Evolutionary conservation across 2,113 vertebrate species (phyloP).

Genomic region (Chloropsis hardwickii): DNA sequence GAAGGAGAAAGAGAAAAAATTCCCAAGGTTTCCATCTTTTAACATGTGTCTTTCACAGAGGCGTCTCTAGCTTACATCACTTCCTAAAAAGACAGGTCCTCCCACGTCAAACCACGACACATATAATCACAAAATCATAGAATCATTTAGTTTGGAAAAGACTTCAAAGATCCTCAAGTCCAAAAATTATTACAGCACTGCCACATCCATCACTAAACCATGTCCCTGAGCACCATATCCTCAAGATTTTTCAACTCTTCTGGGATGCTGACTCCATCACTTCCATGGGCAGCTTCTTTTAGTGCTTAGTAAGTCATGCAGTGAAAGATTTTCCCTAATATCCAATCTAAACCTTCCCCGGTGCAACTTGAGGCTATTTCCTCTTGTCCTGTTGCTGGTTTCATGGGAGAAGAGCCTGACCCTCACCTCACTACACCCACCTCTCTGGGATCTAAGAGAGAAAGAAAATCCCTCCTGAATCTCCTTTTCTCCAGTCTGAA

Average conservation of each 20-base stretch:
- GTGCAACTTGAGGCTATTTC: neutral
- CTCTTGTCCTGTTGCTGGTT: neutral
- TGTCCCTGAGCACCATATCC: neutral
- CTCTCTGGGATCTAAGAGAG: no score
- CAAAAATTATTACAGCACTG: neutral
- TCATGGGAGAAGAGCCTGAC: neutral
- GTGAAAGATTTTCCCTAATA: neutral
- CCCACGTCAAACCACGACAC: no score
- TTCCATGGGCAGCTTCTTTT: neutral
- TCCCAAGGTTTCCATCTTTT: no score
- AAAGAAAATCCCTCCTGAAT: fast-evolving
- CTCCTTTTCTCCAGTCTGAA: no score
- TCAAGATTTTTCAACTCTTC: neutral
- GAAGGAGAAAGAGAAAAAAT: no score
- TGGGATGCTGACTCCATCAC: no score
- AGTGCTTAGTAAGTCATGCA: neutral
- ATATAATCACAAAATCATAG: neutral
- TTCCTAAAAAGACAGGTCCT: no score
- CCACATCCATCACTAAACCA: neutral
- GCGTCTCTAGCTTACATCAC: no score
- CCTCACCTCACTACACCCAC: no score
- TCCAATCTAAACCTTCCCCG: neutral
- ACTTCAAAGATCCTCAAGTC: neutral
- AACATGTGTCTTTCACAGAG: no score
- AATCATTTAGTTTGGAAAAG: neutral